These are phyloP conservation scores for Gastrophryne carolinensis DNA, from an alignment of 2,797 vertebrate species.

Conservation along the genomic window DNA sequence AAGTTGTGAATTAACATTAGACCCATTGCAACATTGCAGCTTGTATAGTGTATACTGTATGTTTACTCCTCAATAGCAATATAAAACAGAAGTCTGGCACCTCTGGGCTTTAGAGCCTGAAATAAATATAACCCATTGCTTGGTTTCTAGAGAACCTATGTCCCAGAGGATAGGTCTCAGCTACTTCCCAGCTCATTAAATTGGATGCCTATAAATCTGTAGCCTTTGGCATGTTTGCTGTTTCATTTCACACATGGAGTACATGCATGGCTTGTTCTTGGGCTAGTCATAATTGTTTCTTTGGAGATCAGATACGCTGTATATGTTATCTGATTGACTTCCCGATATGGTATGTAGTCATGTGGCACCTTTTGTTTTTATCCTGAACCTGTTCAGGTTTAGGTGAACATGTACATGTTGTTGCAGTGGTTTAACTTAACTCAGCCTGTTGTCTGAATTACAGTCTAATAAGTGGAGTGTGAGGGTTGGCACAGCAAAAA, in stretches of 20 bases:
- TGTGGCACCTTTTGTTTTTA: no score
- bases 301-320: slow-evolving; percentile 8
- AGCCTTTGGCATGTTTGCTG: slow-evolving; percentile 29
- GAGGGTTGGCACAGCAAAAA: no score
- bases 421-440: no score
- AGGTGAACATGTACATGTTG: no score
- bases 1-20: background rate
- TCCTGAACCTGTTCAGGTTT: no score
- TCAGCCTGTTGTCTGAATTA: no score
- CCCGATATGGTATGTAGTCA: no score
- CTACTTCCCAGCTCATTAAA: slow-evolving; percentile 36
- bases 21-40: background rate
- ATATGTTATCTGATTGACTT: no score
- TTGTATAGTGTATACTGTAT: background rate
- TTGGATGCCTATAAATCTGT: slow-evolving; percentile 39
- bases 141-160: slow-evolving; percentile 20
- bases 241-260: background rate
- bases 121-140: slow-evolving; percentile 23
- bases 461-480: no score
- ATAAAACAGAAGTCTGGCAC: background rate
- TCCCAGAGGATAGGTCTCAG: slow-evolving; percentile 22
- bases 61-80: background rate
- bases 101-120: slow-evolving; percentile 1
- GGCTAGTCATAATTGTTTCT: slow-evolving; percentile 11
- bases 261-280: slow-evolving; percentile 12